Conservation (phyloP, 2,113 vertebrate genomes). For the Crotalus horridus region DNA sequence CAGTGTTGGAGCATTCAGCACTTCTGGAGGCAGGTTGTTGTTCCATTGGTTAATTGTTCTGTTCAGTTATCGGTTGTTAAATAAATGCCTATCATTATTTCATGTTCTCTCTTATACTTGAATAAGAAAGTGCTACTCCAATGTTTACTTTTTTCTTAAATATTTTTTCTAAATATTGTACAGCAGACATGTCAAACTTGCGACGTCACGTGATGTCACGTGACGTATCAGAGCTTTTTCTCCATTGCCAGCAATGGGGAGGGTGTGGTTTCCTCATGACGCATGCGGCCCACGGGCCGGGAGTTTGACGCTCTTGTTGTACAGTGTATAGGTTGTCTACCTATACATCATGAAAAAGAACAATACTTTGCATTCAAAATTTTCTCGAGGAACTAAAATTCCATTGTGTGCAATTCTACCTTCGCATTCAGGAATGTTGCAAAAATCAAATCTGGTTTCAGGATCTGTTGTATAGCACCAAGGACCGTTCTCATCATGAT, state of each 20-base stretch:
- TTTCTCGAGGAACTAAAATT: not conserved
- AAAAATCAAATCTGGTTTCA: constrained; percentile 79
- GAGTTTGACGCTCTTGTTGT: too few species aligned
- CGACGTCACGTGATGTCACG: too few species aligned
- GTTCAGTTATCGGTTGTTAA: not conserved
- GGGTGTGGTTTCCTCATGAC: too few species aligned
- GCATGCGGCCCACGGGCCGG: accelerated
- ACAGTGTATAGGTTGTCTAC: not conserved
- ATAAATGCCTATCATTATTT: not conserved
- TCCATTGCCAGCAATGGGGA: too few species aligned
- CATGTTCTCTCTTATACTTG: not conserved
- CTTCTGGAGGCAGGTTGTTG: too few species aligned
- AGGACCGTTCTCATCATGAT: constrained; percentile 75
- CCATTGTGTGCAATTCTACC: constrained; percentile 38
- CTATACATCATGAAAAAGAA: not conserved
- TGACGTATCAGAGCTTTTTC: too few species aligned
- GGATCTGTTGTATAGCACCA: constrained; percentile 93
- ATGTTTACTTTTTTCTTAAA: not conserved
- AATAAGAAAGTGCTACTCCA: not conserved
- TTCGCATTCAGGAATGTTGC: constrained; percentile 80
- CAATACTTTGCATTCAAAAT: not conserved
- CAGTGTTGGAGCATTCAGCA: too few species aligned
- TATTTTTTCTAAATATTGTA: not conserved
- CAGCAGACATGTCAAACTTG: too few species aligned
- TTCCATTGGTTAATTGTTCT: not conserved